Base-by-base conservation (phyloP, 1,140 invertebrate genomes). In the Notospermus geniculatus region DNA sequence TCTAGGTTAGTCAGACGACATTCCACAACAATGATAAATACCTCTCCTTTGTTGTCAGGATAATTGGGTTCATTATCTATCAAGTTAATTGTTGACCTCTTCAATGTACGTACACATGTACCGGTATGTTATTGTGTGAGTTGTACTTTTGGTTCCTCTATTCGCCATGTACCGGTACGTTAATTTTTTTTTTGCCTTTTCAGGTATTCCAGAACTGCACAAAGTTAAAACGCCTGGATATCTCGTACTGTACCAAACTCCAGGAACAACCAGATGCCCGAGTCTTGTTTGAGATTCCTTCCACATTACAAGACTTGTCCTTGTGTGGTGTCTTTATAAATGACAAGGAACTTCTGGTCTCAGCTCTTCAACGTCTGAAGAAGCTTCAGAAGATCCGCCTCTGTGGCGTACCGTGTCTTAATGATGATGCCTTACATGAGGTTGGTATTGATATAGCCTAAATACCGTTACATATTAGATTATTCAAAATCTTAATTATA, bases 211-310 rank as follows among this genome's bases (percentile, higher is more conserved):
- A 76, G 41, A 69, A 68, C 2, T 79, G 74, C 64, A 71, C 66
- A 25, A 36, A 62, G 17, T 60, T 79, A 43, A 61, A 69, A 43
- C 39, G 54, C 15, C 62, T 79, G 17, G 77, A 79, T 54, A 61
- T 79, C 17, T 77, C 75, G 0, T 79, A 77, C 62, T 78, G 77
- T 63, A 70, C 58, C 55, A 60, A 63, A 30, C 63, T 79, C 22
- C 59, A 67, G 19, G 23, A 61, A 4, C n/a, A 29, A n/a, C 64
- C 71, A 15, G 62, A 69, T 55, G 67, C 63, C 28, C 64, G 76
- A 41, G 70, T 63, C 0, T 63, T 79, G 1, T 73, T 69, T 71
- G 73, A 68, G 13, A 60, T 79, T 11, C 74, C 77, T 0, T 69
- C 68, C 9, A 69, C 73, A 0, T 62, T 79, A 23, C 69, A 59